A percentile compares a stretch with the other conserved stretches of the same genome.
Evolutionary conservation across 2,113 vertebrate genomes (phyloP).

Genomic region (Haemorhous mexicanus): DNA sequence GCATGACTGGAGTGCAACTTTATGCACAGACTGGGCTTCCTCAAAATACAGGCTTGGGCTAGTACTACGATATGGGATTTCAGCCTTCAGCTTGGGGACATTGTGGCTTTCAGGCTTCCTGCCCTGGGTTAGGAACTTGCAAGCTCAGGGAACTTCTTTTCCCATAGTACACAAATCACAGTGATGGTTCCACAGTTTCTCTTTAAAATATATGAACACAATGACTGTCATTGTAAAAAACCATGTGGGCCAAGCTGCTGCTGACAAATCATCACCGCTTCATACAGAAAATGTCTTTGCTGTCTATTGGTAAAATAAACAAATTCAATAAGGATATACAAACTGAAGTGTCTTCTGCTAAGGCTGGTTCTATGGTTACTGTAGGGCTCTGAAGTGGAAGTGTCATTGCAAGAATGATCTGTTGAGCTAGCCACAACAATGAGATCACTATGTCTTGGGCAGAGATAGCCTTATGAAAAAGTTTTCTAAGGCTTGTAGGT

Average conservation of each 20-base stretch:
- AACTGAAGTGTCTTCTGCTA: background rate
- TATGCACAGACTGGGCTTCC: background rate
- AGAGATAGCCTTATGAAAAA: constrained; percentile 38
- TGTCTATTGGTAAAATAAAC: background rate
- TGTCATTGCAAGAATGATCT: background rate
- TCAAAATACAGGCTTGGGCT: background rate
- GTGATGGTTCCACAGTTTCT: background rate
- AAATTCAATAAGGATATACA: background rate
- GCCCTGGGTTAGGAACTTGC: background rate
- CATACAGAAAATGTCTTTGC: background rate
- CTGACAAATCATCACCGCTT: background rate
- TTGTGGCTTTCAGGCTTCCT: background rate
- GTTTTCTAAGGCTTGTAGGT: constrained; percentile 24
- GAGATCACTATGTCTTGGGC: constrained; percentile 14
- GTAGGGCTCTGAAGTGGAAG: background rate
- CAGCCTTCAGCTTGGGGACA: background rate
- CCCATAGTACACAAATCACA: background rate
- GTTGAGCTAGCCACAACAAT: constrained; percentile 37
- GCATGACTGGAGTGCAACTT: background rate
- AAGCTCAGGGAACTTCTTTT: background rate
- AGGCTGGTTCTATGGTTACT: background rate
- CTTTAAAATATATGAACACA: constrained; percentile 18
- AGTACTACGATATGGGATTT: background rate
- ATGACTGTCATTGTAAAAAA: background rate
- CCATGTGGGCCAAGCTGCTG: background rate